Evolutionary conservation across 1,140 invertebrate species (phyloP).

Genomic region (Zaprionus nigranus): DNA sequence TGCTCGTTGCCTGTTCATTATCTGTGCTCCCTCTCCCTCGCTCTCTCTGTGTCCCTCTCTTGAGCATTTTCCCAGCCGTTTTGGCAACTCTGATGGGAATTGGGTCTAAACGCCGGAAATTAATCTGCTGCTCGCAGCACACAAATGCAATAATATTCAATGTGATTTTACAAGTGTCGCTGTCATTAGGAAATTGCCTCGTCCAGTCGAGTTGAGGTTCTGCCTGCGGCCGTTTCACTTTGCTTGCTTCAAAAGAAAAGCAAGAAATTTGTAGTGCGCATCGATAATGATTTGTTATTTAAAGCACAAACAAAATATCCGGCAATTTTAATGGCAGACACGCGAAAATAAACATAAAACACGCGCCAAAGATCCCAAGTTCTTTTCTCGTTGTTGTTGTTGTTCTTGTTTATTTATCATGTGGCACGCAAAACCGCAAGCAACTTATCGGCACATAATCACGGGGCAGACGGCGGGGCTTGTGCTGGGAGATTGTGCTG

Average conservation of each 20-base stretch:
- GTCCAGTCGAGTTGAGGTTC: constrained; percentile 29
- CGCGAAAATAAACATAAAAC: constrained; percentile 32
- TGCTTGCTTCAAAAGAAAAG: constrained; percentile 7
- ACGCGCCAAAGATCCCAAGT: constrained; percentile 17
- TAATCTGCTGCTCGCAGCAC: constrained; percentile 66
- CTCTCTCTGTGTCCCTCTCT: neutral
- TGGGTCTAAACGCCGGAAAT: constrained; percentile 78
- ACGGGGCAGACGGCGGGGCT: constrained; percentile 7
- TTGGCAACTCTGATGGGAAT: constrained; percentile 59
- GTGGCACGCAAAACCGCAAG: constrained; percentile 42
- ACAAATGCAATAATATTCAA: constrained; percentile 77
- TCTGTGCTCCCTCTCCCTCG: neutral
- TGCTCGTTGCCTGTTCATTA: constrained; percentile 28
- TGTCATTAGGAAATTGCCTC: constrained; percentile 75
- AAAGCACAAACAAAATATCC: constrained; percentile 77
- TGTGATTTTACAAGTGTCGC: constrained; percentile 78
- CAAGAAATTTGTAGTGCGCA: constrained; percentile 73
- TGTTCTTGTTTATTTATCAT: constrained; percentile 30
- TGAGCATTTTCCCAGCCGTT: constrained; percentile 10
- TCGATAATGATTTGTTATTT: constrained; percentile 82
- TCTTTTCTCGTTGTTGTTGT: neutral
- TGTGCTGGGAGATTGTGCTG: neutral
- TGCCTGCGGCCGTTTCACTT: constrained; percentile 23
- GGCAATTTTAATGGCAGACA: constrained; percentile 63
- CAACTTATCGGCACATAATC: constrained; percentile 71